Percentiles rank a stretch among this genome's conserved stretches.
Conservation (phyloP, 2,888 invertebrate species). For the Gasteruption jaculator region DNA sequence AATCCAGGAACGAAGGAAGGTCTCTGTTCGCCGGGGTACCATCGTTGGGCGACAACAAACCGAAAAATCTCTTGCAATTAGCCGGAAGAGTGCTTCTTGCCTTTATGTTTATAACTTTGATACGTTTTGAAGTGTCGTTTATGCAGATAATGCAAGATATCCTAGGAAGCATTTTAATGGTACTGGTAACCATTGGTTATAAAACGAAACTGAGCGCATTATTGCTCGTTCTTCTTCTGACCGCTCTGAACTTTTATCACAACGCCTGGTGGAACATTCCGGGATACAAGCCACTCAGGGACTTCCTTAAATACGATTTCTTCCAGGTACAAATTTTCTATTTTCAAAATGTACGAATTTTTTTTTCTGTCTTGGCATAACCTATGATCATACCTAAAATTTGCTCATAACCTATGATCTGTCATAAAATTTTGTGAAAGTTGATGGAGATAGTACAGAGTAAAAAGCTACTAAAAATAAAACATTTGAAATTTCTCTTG, state of each 20-base stretch:
- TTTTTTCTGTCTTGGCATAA: conserved; percentile 11
- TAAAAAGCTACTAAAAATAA: no score
- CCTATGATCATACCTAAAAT: conserved; percentile 1
- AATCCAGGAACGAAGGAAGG: conserved; percentile 88
- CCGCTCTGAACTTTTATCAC: conserved; percentile 90
- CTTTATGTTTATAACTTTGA: conserved; percentile 97
- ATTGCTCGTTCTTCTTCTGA: conserved; percentile 83
- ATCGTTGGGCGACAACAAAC: conserved; percentile 88
- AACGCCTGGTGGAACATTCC: conserved; percentile 99
- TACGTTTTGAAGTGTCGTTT: conserved; percentile 89
- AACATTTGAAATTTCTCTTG: no score
- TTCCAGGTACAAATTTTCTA: conserved; percentile 76
- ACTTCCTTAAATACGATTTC: conserved; percentile 99
- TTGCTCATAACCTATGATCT: conserved; percentile 4
- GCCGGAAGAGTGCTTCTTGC: conserved; percentile 93
- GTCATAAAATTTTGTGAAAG: background rate
- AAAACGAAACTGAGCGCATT: conserved; percentile 98
- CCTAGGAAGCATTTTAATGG: conserved; percentile 90
- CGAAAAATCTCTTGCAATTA: conserved; percentile 93
- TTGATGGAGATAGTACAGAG: background rate
- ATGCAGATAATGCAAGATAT: conserved; percentile 90
- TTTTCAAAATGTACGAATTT: conserved; percentile 60
- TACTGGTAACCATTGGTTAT: conserved; percentile 93
- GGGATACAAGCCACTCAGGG: conserved; percentile 90
- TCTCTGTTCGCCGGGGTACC: conserved; percentile 96